Evolutionary conservation across 2,888 invertebrate species (phyloP).

Genomic region (Pollenia angustigena): DNA sequence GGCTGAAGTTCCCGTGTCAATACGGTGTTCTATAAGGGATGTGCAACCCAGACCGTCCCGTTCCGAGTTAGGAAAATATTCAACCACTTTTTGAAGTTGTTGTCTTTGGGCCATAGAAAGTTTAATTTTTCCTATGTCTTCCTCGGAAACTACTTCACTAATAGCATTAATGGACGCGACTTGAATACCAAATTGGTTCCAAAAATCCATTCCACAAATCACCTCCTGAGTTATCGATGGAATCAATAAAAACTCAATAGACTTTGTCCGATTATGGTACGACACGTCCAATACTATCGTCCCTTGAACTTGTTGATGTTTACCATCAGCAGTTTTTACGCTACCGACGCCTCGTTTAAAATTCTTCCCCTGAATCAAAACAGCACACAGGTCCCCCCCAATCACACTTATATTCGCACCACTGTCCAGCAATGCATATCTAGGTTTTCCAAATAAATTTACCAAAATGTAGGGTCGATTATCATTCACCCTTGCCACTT

Average conservation of each 20-base stretch:
- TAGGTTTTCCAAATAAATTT: too few relatives aligned
- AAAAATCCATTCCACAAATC: neutral
- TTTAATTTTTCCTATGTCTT: neutral
- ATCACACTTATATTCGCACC: too few relatives aligned
- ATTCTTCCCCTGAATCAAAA: neutral
- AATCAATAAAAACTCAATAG: constrained; percentile 4
- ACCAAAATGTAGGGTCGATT: neutral
- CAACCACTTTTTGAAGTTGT: constrained; percentile 4
- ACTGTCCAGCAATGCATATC: neutral
- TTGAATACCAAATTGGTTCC: too few relatives aligned
- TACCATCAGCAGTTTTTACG: neutral
- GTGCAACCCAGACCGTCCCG: constrained; percentile 20
- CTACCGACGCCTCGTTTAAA: neutral
- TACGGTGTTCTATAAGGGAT: too few relatives aligned
- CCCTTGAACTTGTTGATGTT: neutral
- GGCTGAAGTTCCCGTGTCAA: too few relatives aligned
- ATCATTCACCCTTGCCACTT: neutral
- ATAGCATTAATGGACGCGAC: neutral
- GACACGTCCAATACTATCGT: neutral
- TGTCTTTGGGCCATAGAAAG: too few relatives aligned
- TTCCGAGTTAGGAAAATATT: neutral
- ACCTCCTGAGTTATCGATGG: constrained; percentile 15
- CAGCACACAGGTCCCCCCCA: neutral
- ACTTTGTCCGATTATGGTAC: neutral
- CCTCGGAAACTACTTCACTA: neutral